Evolutionary conservation across 1,140 invertebrate genomes (phyloP).

Genomic region (Harlomillsia oculata): DNA sequence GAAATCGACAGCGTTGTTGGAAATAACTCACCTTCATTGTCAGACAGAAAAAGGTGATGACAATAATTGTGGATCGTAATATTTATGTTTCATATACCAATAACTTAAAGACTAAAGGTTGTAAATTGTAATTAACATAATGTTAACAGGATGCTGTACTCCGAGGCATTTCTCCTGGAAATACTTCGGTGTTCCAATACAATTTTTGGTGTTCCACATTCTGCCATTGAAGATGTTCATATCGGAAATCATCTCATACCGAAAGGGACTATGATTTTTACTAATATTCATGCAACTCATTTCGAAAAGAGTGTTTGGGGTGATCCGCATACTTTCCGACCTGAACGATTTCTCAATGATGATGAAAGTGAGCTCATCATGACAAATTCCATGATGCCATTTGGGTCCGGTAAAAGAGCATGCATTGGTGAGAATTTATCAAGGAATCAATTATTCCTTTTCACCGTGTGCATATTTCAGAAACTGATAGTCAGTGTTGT

Average conservation of each 20-base stretch:
- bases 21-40: conserved; percentile 50
- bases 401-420: conserved; percentile 70
- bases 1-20: conserved; percentile 69
- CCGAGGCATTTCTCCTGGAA: conserved; percentile 8
- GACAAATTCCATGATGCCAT: conserved; percentile 63
- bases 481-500: no score
- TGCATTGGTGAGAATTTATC: conserved; percentile 52
- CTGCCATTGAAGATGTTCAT: neutral
- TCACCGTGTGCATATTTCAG: no score
- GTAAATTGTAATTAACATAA: neutral
- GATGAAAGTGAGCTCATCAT: conserved; percentile 35
- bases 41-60: no score
- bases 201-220: neutral
- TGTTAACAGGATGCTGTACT: conserved; percentile 12
- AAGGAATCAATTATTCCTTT: neutral
- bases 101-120: neutral
- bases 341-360: conserved; percentile 56
- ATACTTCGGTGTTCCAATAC: neutral
- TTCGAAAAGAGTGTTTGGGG: conserved; percentile 63
- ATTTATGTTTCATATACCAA: neutral
- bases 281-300: conserved; percentile 79
- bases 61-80: neutral
- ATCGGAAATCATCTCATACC: neutral
- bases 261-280: conserved; percentile 69
- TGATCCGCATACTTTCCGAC: conserved; percentile 56